Percentiles rank a stretch among this genome's conserved stretches.
Evolutionary conservation across 2,113 vertebrate species (phyloP).

Genomic region (Suncus etruscus): DNA sequence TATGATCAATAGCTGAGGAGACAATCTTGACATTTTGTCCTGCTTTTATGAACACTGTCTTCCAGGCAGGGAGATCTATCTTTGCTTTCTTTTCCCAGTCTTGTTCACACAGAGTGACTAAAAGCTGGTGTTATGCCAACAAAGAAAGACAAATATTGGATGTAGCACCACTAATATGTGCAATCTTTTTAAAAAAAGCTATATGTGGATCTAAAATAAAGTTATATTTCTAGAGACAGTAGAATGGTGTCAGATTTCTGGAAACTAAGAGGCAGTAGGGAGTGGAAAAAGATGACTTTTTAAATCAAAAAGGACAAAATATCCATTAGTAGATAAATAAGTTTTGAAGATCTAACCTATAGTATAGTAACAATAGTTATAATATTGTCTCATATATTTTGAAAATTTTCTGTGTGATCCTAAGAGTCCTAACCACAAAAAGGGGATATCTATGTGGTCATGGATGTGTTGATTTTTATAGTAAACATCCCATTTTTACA

Average conservation of each 20-base stretch:
- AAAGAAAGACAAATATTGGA: background rate
- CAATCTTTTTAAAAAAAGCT: background rate
- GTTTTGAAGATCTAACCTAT: background rate
- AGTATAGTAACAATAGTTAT: background rate
- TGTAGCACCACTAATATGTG: background rate
- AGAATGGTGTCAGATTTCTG: background rate
- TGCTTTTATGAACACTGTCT: background rate
- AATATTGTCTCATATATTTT: background rate
- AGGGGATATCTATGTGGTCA: background rate
- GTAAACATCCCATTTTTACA: background rate
- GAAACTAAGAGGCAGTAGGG: background rate
- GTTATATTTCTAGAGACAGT: background rate
- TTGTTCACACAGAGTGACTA: background rate
- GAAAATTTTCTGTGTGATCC: background rate
- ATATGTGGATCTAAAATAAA: background rate
- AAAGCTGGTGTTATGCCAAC: background rate
- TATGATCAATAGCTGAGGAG: background rate
- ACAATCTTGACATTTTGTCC: background rate
- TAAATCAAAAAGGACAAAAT: background rate
- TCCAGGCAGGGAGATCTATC: background rate
- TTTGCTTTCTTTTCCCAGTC: background rate
- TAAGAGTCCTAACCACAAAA: background rate
- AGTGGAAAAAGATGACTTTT: background rate
- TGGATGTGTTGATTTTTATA: background rate
- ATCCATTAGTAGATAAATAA: background rate